Percentiles rank a stretch among this genome's conserved stretches.
Evolutionary conservation across 2,113 vertebrate species (phyloP).

Genomic region (Gadus chalcogrammus): DNA sequence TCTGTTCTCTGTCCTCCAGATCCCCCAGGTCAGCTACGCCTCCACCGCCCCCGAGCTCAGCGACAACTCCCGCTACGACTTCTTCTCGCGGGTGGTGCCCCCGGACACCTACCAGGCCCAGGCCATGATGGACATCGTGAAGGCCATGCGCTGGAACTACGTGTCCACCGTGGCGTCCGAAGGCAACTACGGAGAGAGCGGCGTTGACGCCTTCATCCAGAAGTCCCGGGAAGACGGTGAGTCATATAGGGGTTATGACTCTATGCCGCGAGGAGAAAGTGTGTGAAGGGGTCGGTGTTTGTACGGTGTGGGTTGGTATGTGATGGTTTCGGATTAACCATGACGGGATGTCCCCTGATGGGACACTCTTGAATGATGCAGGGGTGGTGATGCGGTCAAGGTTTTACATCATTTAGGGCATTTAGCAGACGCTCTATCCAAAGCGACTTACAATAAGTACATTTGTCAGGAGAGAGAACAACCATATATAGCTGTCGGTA

Average conservation of each 20-base stretch:
- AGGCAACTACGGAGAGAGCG: slow-evolving; percentile 93
- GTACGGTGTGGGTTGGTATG: too few relatives aligned
- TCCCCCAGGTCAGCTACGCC: slow-evolving; percentile 96
- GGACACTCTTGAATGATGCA: too few relatives aligned
- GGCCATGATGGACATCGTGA: slow-evolving; percentile 96
- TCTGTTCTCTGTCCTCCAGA: slow-evolving; percentile 62
- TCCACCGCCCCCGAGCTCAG: slow-evolving; percentile 94
- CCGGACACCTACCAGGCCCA: slow-evolving; percentile 95
- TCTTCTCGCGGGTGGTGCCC: slow-evolving; percentile 93
- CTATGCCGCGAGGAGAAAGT: not conserved
- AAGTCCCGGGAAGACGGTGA: slow-evolving; percentile 93
- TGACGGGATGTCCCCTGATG: too few relatives aligned
- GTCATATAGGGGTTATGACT: slow-evolving; percentile 35
- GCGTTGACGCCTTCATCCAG: slow-evolving; percentile 94
- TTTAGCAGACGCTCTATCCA: too few relatives aligned
- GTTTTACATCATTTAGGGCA: too few relatives aligned
- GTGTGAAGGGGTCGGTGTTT: too few relatives aligned
- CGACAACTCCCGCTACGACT: slow-evolving; percentile 95
- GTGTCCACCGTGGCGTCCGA: slow-evolving; percentile 94
- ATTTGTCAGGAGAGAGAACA: too few relatives aligned
- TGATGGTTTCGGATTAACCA: too few relatives aligned
- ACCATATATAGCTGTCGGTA: too few relatives aligned
- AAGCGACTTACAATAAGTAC: too few relatives aligned
- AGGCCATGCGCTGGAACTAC: slow-evolving; percentile 93
- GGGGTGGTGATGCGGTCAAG: too few relatives aligned